These are phyloP conservation scores for Rhodophaea formosa DNA, from an alignment of 2,888 invertebrate genomes.

Conservation along the genomic window DNA sequence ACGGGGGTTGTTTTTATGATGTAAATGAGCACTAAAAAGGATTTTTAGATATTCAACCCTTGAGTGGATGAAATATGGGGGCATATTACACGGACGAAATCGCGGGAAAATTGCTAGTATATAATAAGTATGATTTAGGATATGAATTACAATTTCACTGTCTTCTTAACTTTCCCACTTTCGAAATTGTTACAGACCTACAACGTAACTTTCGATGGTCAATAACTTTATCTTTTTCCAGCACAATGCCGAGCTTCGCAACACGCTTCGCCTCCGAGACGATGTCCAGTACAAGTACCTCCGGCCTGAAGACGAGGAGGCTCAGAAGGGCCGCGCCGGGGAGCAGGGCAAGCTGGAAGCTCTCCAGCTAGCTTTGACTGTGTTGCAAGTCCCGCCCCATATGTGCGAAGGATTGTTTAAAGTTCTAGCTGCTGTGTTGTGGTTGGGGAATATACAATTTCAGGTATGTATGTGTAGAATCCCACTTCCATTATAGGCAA, in stretches of 20 bases:
- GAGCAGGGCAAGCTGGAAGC: constrained; percentile 86
- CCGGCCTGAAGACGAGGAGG: constrained; percentile 87
- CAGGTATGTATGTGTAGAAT: constrained; percentile 68
- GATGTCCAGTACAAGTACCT: constrained; percentile 91
- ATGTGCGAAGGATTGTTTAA: constrained; percentile 95
- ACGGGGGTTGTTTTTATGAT: too few relatives aligned
- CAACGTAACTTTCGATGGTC: too few relatives aligned
- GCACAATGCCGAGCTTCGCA: constrained; percentile 88
- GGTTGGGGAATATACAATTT: constrained; percentile 94
- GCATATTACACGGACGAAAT: too few relatives aligned
- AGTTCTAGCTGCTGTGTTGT: constrained; percentile 92
- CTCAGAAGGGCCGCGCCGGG: constrained; percentile 53
- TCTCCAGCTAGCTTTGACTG: constrained; percentile 92
- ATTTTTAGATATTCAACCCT: too few relatives aligned
- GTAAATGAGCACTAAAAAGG: too few relatives aligned
- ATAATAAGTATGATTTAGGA: too few relatives aligned
- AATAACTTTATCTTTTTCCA: constrained; percentile 38
- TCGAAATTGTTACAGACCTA: too few relatives aligned
- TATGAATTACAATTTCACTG: too few relatives aligned
- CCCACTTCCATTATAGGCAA: constrained; percentile 7
- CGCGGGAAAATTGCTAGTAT: too few relatives aligned
- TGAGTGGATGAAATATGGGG: too few relatives aligned
- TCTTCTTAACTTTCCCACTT: too few relatives aligned
- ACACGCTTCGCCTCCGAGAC: constrained; percentile 86
- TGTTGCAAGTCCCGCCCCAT: constrained; percentile 91